Base-by-base conservation (phyloP, 1,140 invertebrate genomes). In the Meloidogyne hapla region DNA sequence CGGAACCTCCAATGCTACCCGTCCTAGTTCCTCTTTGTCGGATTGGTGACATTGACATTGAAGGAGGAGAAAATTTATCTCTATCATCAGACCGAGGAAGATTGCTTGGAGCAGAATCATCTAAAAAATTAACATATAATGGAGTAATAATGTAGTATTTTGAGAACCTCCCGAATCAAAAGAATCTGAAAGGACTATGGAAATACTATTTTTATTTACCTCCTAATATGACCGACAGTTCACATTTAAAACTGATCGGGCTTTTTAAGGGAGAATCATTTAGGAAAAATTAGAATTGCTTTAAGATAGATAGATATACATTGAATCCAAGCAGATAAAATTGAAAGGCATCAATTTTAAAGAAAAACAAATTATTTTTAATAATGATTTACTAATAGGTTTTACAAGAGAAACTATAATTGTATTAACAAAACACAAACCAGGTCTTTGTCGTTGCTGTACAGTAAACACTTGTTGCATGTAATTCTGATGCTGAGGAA, bases 401-500 rank as follows among this genome's bases (percentile, higher is more conserved):
- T n/a, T n/a, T n/a, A n/a, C n/a, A n/a, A n/a, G 8, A 33, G 33
- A 33, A 33, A 33, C 12, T 42, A 42, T 42, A 42, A 42, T 42
- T 13, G 33, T 33, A 33, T 33, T 33, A 3, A 33, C 8, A 33
- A 5, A 4, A 48, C 3, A 48, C 45, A 18, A 56, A 56, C 48
- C 48, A 6, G 48, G 18, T 56, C 18, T 56, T 56, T 56, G 18
- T 6, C 48, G 48, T 2, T 73, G 70, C 18, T 73, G 70, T n/a
- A 73, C 70, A 26, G 70, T 73, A 64, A 73, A 73, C 42, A 73
- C 70, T 64, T 73, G 70, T 62, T 73, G 70, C 21, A 61, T 18
- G 33, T 73, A 73, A 12, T 73, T 40, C 21, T 73, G 21, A 26
- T 61, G 56, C 0, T 25, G 70, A n/a, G 48, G 18, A 56, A 56